phyloP scores from a whole-genome alignment of 2,888 invertebrate species.

The Halictus quadricinctus region DNA sequence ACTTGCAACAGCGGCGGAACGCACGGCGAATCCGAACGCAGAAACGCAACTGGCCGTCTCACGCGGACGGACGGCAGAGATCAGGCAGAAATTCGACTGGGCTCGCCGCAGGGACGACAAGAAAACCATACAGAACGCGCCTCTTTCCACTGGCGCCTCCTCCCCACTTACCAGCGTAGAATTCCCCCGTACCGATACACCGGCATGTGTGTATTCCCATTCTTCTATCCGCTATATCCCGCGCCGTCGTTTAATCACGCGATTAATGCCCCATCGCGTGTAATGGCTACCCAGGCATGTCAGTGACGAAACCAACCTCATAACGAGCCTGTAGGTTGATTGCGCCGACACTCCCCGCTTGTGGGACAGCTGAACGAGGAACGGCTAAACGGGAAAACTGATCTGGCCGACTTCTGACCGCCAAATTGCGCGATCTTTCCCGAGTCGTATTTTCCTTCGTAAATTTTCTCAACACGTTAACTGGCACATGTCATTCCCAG shows the following conservation, averaged over 20 bases:
- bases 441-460: not conserved
- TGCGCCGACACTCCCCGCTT: not conserved
- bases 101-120: conserved; percentile 38
- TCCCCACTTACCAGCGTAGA: not conserved
- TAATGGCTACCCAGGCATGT: not conserved
- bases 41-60: conserved; percentile 53
- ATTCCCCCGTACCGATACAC: conserved; percentile 27
- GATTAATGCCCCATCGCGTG: not conserved
- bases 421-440: not conserved
- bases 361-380: not conserved
- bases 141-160: conserved; percentile 38
- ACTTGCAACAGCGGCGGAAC: conserved; percentile 22
- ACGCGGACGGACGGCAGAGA: conserved; percentile 32
- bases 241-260: not conserved
- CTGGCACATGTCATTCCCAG: too few species aligned
- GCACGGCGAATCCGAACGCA: conserved; percentile 49
- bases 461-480: too few species aligned
- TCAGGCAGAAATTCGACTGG: conserved; percentile 53
- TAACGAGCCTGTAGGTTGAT: not conserved
- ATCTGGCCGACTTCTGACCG: not conserved
- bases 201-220: not conserved
- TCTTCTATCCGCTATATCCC: not conserved
- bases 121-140: conserved; percentile 37
- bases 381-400: not conserved
- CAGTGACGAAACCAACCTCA: not conserved